These are phyloP conservation scores for Rousettus madagascariensis DNA, from an alignment of 2,797 vertebrate species.

Conservation along the genomic window DNA sequence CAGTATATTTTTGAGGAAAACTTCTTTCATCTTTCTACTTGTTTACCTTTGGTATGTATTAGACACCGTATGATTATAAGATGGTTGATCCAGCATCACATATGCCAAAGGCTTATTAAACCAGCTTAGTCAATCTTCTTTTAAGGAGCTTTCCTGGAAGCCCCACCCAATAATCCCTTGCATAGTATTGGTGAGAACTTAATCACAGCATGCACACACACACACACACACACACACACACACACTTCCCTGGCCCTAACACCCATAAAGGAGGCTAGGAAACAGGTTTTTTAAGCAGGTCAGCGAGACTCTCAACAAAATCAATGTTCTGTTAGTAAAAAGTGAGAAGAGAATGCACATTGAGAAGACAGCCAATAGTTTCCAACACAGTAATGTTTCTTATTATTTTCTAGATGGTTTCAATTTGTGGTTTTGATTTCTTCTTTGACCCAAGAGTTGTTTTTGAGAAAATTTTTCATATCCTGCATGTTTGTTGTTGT, in stretches of 20 bases:
- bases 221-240: no score
- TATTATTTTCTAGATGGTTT: not conserved
- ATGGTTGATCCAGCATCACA: not conserved
- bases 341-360: not conserved
- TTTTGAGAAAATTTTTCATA: not conserved
- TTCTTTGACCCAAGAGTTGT: not conserved
- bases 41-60: not conserved
- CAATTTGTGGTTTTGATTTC: slow-evolving; percentile 5
- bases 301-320: not conserved
- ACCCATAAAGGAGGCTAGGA: not conserved
- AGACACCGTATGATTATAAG: not conserved
- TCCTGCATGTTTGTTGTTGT: not conserved
- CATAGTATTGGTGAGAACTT: not conserved
- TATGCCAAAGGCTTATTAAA: not conserved
- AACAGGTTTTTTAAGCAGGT: not conserved
- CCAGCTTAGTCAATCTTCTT: not conserved
- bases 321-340: not conserved
- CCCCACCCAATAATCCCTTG: not conserved
- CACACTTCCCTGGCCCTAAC: no score
- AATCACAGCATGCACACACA: not conserved
- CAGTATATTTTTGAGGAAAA: not conserved
- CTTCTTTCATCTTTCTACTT: not conserved
- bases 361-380: not conserved
- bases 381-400: not conserved
- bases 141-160: not conserved